phyloP scores from a whole-genome alignment of 2,888 invertebrate species.

The Ferrisia virgata region DNA sequence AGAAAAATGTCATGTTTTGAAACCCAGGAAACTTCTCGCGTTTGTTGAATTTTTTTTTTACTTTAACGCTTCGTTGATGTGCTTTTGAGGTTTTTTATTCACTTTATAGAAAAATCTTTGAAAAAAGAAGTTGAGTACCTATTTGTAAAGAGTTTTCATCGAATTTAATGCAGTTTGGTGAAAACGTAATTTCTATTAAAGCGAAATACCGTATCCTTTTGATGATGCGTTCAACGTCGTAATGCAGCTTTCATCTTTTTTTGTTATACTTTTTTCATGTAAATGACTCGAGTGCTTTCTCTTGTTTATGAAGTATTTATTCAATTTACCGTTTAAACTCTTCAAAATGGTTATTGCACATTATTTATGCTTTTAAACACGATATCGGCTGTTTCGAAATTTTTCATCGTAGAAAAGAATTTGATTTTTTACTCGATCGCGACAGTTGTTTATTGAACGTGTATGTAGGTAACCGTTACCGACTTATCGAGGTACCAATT shows the following conservation, averaged over 20 bases:
- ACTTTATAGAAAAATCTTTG: not conserved
- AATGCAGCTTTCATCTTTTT: constrained; percentile 7
- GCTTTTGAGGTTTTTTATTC: constrained; percentile 16
- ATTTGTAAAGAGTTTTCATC: constrained; percentile 1
- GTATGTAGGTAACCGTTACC: not conserved
- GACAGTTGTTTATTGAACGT: not conserved
- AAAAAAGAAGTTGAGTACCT: not conserved
- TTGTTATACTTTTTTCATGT: not conserved
- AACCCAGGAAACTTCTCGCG: not conserved
- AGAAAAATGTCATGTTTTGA: not conserved
- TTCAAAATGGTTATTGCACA: not conserved
- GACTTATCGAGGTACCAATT: too few relatives aligned
- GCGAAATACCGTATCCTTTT: constrained; percentile 11
- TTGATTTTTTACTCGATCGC: not conserved
- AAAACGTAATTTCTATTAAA: constrained; percentile 27
- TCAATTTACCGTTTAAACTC: not conserved
- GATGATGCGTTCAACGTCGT: not conserved
- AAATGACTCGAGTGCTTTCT: constrained; percentile 6
- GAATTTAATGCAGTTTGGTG: constrained; percentile 2
- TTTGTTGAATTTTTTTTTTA: not conserved
- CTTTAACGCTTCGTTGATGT: constrained; percentile 2
- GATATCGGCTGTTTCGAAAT: not conserved
- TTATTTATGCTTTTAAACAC: not conserved
- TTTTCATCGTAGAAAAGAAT: not conserved
- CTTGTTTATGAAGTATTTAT: constrained; percentile 7